Evolutionary conservation across 2,797 vertebrate species (phyloP), one percentile per base, ranked within the genome.

Genomic region (Pachyuromys duprasi): DNA sequence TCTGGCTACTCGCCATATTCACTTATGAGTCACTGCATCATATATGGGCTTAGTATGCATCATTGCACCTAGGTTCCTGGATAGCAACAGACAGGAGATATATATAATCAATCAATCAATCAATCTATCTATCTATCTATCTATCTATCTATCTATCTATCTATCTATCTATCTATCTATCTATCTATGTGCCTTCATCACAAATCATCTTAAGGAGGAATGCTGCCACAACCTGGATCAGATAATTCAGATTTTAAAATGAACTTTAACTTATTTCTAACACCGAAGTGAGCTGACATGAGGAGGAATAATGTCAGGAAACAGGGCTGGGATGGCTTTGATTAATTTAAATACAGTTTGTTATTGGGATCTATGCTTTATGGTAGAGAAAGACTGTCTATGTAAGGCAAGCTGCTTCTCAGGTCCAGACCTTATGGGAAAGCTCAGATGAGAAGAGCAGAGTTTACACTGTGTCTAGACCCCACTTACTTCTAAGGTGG

Each of bases 231-330:
- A 82, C n/a, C 15, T 49, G 24, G 67, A 78, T 5, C 17, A 87
- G 42, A 82, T 45, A 14, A 60, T 78, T 93, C 31, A 70, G 33
- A 11, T 57, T 49, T 89, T 94, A 31, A 93, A 95, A 53, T 84
- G 33, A 94, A 78, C 8, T 53, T 92, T 49, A 76, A 63, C 49
- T 81, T 84, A 78, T 67, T 93, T 89, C 89, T 94, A 96, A 90
- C 69, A 89, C 1, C 26, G 28, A 95, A 79, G 20, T 12, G 2
- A 31, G 33, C 13, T 86, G 78, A 65, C 4, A 42, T 26, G 15
- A 93, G 62, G 76, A 81, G 36, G 55, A 81, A 18, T 5, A 69
- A 7, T 65, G 67, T 75, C 83, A 31, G 60, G 86, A 82, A 80
- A 79, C 24, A 76, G 24, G 49, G 70, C 18, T 55, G 15, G 31